A percentile compares a stretch with the other conserved stretches of the same genome.
These are phyloP conservation scores for Nothoprocta pentlandii DNA, from an alignment of 2,113 vertebrate genomes.

Conservation along the genomic window DNA sequence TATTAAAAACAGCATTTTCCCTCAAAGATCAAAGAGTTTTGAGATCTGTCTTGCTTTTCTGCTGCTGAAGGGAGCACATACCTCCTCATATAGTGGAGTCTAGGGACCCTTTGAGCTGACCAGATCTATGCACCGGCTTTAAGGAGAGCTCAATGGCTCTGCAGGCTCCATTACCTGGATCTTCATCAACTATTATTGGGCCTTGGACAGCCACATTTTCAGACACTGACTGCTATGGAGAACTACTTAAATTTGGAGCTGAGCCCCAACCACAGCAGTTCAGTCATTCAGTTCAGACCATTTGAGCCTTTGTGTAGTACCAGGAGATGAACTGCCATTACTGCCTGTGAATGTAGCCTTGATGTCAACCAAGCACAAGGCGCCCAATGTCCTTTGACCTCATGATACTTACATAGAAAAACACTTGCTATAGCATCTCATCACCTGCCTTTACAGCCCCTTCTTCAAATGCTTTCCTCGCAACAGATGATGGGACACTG, in stretches of 20 bases:
- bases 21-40: neutral
- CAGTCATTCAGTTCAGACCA: neutral
- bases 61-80: neutral
- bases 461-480: neutral
- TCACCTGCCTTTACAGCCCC: neutral
- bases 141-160: neutral
- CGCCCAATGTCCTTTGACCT: neutral
- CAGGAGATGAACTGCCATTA: neutral
- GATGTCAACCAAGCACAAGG: fast-evolving
- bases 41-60: neutral
- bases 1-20: neutral
- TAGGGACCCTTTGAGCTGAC: neutral
- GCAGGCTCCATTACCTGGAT: neutral
- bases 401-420: neutral
- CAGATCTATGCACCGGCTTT: neutral
- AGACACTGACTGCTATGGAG: neutral
- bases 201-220: neutral
- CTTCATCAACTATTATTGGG: neutral
- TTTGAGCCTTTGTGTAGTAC: neutral
- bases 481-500: neutral
- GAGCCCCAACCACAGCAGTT: neutral
- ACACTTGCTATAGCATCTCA: neutral
- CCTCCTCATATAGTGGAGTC: fast-evolving
- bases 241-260: neutral
- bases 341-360: neutral